Conservation (phyloP, 2,888 invertebrate species). For the Lasioglossum lativentre region DNA sequence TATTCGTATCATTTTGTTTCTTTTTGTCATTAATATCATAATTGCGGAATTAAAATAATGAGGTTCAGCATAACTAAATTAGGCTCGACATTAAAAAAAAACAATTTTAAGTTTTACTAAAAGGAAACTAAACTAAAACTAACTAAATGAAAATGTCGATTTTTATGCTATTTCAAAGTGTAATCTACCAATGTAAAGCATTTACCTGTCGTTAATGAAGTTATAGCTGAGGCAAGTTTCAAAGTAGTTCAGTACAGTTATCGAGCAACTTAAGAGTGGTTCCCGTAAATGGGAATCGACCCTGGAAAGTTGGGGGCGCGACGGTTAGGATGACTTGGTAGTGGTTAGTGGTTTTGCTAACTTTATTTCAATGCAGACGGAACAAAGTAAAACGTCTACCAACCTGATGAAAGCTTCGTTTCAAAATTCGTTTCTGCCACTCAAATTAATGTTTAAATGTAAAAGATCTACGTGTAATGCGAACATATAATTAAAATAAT, state of each 20-base stretch:
- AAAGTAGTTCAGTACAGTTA: slow-evolving; percentile 49
- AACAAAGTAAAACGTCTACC: slow-evolving; percentile 59
- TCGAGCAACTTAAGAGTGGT: slow-evolving; percentile 52
- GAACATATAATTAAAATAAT: neutral
- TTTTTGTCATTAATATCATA: neutral
- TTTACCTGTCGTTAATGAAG: slow-evolving; percentile 61
- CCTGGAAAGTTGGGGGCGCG: slow-evolving; percentile 31
- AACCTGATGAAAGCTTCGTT: slow-evolving; percentile 44
- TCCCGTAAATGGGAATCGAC: slow-evolving; percentile 51
- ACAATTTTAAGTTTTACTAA: slow-evolving; percentile 19
- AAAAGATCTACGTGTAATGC: neutral
- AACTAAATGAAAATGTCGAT: neutral
- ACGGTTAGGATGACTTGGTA: slow-evolving; percentile 37
- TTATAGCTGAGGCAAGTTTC: slow-evolving; percentile 46
- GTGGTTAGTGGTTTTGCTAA: slow-evolving; percentile 70
- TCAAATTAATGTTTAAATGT: slow-evolving; percentile 29
- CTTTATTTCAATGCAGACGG: slow-evolving; percentile 70
- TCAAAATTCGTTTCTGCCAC: slow-evolving; percentile 55
- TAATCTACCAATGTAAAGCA: slow-evolving; percentile 39
- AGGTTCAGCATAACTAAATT: neutral
- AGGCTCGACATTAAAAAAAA: neutral
- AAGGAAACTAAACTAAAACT: neutral
- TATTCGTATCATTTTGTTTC: neutral
- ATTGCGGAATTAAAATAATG: neutral
- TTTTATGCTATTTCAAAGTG: slow-evolving; percentile 33